phyloP scores from a whole-genome alignment of 2,797 vertebrate genomes.

The Chrysocyon brachyurus region DNA sequence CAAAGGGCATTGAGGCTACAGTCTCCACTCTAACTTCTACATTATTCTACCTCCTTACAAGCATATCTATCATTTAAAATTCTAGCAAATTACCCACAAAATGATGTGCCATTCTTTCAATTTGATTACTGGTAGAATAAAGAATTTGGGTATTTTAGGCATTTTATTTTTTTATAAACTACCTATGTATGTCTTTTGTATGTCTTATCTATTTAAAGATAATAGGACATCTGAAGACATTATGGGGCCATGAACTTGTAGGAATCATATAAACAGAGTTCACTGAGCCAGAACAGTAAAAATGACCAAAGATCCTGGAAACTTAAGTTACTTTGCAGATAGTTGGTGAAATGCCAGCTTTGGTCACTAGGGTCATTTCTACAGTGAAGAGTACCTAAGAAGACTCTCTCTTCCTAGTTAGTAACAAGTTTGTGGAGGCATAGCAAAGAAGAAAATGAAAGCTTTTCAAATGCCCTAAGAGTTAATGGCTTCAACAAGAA shows the following conservation, averaged over 20 bases:
- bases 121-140: not conserved
- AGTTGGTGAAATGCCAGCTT: not conserved
- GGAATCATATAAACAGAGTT: not conserved
- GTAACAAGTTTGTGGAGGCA: not conserved
- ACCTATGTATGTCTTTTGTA: not conserved
- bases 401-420: not conserved
- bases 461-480: not conserved
- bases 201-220: not conserved
- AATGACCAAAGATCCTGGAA: not conserved
- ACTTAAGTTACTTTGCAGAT: not conserved
- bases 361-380: not conserved
- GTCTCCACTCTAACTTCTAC: not conserved
- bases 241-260: not conserved
- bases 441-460: conserved; percentile 3
- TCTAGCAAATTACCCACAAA: not conserved
- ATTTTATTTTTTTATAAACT: not conserved
- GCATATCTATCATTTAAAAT: not conserved
- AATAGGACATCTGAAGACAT: not conserved
- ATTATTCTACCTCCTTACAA: not conserved
- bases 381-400: not conserved
- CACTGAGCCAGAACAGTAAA: not conserved
- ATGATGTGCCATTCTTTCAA: not conserved
- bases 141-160: not conserved
- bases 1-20: not conserved
- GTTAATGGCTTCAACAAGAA: not conserved